Evolutionary conservation across 2,888 invertebrate species (phyloP).

Genomic region (Dicyrtoma fusca): DNA sequence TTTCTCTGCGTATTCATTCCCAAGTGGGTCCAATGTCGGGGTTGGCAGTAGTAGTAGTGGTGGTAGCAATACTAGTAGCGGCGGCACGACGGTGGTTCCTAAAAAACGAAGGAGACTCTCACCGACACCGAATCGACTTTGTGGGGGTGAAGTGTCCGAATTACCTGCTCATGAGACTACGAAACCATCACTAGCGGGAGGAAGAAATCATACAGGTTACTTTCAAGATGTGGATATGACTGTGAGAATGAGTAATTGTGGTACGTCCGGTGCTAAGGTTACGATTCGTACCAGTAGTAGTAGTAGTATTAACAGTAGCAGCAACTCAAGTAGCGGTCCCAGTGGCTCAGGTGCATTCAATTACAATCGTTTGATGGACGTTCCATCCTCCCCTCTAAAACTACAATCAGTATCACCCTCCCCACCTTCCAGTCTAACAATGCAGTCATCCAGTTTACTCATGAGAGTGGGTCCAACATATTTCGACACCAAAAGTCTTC

Average conservation of each 20-base stretch:
- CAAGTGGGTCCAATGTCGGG: background rate
- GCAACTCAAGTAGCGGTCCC: constrained; percentile 31
- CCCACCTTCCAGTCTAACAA: background rate
- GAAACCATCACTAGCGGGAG: background rate
- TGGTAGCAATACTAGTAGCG: background rate
- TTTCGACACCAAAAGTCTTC: constrained; percentile 15
- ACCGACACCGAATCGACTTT: constrained; percentile 49
- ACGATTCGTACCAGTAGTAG: constrained; percentile 48
- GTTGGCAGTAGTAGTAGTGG: background rate
- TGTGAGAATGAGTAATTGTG: constrained; percentile 51
- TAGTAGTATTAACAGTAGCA: constrained; percentile 20
- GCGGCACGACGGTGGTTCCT: constrained; percentile 43
- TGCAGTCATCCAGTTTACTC: constrained; percentile 13
- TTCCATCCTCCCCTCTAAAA: constrained; percentile 41
- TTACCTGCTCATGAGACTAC: constrained; percentile 40
- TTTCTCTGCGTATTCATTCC: constrained; percentile 2
- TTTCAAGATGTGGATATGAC: constrained; percentile 55
- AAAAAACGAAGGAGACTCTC: constrained; percentile 53
- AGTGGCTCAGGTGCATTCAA: constrained; percentile 29
- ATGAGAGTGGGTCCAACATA: background rate
- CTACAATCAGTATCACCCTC: constrained; percentile 2
- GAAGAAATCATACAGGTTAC: constrained; percentile 38
- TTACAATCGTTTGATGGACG: constrained; percentile 40
- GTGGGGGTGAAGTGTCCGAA: constrained; percentile 54
- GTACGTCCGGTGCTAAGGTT: constrained; percentile 53